Evolutionary conservation across 2,113 vertebrate genomes (phyloP).

Genomic region (Nannobrachium achirus): DNA sequence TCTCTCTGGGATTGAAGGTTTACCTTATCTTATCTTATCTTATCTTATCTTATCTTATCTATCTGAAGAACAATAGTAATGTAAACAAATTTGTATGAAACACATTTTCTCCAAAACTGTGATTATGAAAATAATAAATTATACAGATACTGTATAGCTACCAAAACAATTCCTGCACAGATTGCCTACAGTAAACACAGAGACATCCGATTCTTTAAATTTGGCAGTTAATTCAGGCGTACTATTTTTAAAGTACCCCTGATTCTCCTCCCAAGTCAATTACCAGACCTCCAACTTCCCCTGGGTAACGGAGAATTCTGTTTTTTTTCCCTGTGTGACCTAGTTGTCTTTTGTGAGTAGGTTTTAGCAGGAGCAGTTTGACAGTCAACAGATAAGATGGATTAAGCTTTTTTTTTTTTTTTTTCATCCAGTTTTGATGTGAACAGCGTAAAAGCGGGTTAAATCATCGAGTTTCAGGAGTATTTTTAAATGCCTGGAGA

Average conservation of each 20-base stretch:
- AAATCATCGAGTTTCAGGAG: conserved; percentile 84
- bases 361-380: conserved; percentile 86
- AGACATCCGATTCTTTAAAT: conserved; percentile 31
- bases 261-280: conserved; percentile 78
- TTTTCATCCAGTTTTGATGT: conserved; percentile 85
- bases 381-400: conserved; percentile 89
- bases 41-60: too few species aligned
- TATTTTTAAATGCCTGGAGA: conserved; percentile 87
- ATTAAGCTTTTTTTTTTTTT: conserved; percentile 77
- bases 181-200: conserved; percentile 31
- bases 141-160: neutral
- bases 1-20: too few species aligned
- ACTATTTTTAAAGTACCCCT: conserved; percentile 66
- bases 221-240: conserved; percentile 50
- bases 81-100: too few species aligned
- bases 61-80: too few species aligned
- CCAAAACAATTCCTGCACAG: conserved; percentile 25
- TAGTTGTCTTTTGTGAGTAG: conserved; percentile 88
- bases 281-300: conserved; percentile 80
- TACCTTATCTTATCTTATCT: too few species aligned
- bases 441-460: conserved; percentile 86
- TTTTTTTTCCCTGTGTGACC: conserved; percentile 78
- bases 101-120: neutral
- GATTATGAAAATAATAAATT: conserved; percentile 9
- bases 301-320: conserved; percentile 75